Evolutionary conservation across 2,113 vertebrate species (phyloP).

Genomic region (Pterophyllum scalare): DNA sequence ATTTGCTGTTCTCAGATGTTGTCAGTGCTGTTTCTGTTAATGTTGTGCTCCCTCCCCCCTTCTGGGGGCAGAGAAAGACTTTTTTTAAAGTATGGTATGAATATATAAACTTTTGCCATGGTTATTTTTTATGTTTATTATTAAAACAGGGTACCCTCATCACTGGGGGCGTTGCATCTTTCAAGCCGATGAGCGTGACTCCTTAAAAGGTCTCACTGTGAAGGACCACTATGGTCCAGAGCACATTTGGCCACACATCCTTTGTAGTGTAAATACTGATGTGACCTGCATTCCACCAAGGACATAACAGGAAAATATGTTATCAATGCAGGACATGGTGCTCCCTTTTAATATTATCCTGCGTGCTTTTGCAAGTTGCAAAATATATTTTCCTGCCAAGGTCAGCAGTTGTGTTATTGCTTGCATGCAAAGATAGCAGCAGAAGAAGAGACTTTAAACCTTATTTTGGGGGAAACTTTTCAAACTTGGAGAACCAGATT

Average conservation of each 20-base stretch:
- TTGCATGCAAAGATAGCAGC: neutral
- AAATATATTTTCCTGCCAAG: neutral
- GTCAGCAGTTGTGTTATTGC: neutral
- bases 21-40: slow-evolving; percentile 31
- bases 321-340: neutral
- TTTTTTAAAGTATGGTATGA: neutral
- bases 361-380: neutral
- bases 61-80: neutral
- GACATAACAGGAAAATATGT: neutral
- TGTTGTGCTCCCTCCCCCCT: neutral
- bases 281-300: neutral
- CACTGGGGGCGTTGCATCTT: neutral
- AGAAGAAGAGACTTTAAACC: neutral
- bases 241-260: neutral
- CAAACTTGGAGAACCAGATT: neutral
- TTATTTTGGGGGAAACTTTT: no score
- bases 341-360: neutral
- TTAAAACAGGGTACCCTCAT: neutral
- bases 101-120: neutral
- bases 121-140: neutral
- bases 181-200: no score
- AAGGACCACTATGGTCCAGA: no score
- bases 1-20: slow-evolving; percentile 39
- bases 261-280: neutral
- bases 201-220: no score